Evolutionary conservation across 2,888 invertebrate species (phyloP), one percentile per base, ranked within the genome.

Genomic region (Chrysotoxum bicinctum): DNA sequence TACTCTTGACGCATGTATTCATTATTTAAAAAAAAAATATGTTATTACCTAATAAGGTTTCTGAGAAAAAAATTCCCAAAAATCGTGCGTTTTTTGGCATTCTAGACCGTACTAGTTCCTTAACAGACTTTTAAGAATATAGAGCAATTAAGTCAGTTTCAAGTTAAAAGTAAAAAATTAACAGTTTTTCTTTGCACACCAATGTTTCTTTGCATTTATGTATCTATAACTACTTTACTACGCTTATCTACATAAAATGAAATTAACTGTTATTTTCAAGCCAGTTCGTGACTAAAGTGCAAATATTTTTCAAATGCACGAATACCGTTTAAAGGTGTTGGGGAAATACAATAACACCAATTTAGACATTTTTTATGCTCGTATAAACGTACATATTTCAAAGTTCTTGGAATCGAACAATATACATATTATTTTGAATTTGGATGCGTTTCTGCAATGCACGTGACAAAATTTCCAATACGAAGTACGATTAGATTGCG

Each of bases 241-340:
- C 12, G 3, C 8, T n/a, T n/a, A 9, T 9, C 9, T 37, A 37
- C 14, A 21, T 37, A 14, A 37, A 58, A 37, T 37, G 7, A 58
- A 21, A 23, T 23, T 35, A 37, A 58, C 58, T 58, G 58, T 58
- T 56, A 32, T 35, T 32, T 32, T 35, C 12, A 12, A 35, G 12
- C 32, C 21, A 58, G 35, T 21, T 37, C 58, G 58, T 58, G 58
- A 58, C 58, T 58, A 21, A 58, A 58, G 21, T 37, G 35, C 35
- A 58, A 58, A 58, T 35, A 14, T 58, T 58, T 12, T 21, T 58
- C 8, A 14, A 35, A 35, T 35, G 12, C 56, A 35, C 21, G 35
- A 35, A 19, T 56, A 37, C 58, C 35, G 58, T 58, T 58, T 21
- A 14, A 26, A 58, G 35, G 30, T 37, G 35, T 23, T 3, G 14